Evolutionary conservation across 35 echinoderm and acorn worm species (phyloP), one percentile per base, ranked within the genome.

Genomic region (Patiria miniata): DNA sequence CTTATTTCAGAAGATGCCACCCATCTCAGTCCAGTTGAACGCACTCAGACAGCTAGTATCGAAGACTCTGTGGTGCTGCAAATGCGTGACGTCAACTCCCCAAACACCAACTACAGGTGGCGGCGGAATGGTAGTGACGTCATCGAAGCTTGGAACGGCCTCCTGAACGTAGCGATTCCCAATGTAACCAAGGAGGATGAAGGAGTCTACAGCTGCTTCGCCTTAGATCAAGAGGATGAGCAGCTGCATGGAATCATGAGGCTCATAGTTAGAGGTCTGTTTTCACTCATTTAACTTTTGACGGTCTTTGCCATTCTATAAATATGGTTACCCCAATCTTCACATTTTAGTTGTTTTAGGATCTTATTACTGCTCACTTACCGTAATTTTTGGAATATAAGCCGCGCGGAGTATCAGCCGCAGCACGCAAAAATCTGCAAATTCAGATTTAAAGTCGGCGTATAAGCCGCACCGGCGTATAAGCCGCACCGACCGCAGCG

Each of bases 241-340:
- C 65, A 73, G 29, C 65, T 26, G 14, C 65, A 73, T 34, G 29
- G 65, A 18, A 73, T 73, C 23, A 73, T 73, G 65, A 73, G 65
- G 29, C 65, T 73, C 8, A 73, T 73, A 73, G 65, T 73, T 30
- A 26, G 61, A 69, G 65, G 65, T 73, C 29, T 26, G 65, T 32
- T 32, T 22, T 23, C 34, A 73, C 17, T 28, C 26, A 34, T 12
- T 47, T 47, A 12, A 47, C 4, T 47, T 12, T 47, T 47, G 4
- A 47, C 42, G 42, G 4, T 47, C 12, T 47, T 47, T 12, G 42
- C 12, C 12, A 47, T 12, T 47, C 42, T 12, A 47, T 6, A 47
- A 6, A 4, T 47, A 4, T 47, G 42, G 42, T n/a, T 47, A 12
- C 12, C 12, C 4, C 4, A 47, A 47, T 6, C 42, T 6, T 6